Evolutionary conservation across 2,888 invertebrate genomes (phyloP).

Genomic region (Steinernema hermaphroditum): DNA sequence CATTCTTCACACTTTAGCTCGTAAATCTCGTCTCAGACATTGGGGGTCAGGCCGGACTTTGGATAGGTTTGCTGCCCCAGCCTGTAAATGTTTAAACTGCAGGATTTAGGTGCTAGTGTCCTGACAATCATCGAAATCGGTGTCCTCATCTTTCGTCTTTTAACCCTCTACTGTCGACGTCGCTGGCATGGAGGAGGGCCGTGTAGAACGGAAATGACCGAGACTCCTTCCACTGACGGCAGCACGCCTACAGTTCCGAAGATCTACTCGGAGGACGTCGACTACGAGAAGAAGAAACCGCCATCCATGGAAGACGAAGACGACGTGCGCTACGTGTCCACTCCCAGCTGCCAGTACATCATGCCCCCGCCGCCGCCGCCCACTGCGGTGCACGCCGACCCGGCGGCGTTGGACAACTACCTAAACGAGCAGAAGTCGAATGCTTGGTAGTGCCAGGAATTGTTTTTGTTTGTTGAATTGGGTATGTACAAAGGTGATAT

Average conservation of each 20-base stretch:
- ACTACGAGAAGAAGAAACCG: conserved; percentile 9
- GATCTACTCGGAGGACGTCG: conserved; percentile 18
- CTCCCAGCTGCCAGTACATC: conserved; percentile 1
- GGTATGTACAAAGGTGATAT: no score
- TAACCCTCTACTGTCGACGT: conserved; percentile 47
- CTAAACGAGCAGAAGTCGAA: conserved; percentile 18
- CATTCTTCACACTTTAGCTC: conserved; percentile 48
- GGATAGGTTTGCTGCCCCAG: conserved; percentile 51
- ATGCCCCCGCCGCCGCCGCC: conserved; percentile 6
- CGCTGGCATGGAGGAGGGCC: conserved; percentile 31
- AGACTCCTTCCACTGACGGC: background rate
- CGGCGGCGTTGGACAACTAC: conserved; percentile 24
- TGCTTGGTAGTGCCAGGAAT: background rate
- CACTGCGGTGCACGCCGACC: conserved; percentile 8
- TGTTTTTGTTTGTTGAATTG: no score
- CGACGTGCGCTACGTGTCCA: conserved; percentile 1
- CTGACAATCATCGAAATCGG: conserved; percentile 52
- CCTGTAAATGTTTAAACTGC: background rate
- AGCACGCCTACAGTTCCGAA: conserved; percentile 7
- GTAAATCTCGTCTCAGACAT: conserved; percentile 64
- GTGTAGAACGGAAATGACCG: conserved; percentile 5
- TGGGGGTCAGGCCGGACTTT: conserved; percentile 64
- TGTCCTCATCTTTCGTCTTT: conserved; percentile 46
- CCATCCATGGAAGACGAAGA: conserved; percentile 5
- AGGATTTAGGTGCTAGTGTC: conserved; percentile 48